phyloP scores from a whole-genome alignment of 2,888 invertebrate species.

The Caenorhabditis sinica region DNA sequence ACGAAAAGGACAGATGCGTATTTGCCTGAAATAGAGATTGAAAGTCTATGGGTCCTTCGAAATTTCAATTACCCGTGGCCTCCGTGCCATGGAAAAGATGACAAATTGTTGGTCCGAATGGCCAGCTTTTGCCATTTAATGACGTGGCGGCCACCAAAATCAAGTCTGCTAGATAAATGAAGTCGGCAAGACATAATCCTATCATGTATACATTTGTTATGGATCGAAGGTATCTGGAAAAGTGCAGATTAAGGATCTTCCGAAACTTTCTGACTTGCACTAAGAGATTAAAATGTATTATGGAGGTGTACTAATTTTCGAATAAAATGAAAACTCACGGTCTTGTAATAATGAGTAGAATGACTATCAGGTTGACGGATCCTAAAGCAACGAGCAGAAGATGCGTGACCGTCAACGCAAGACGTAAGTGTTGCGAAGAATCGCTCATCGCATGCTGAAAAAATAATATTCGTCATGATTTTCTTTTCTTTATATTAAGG shows the following conservation, averaged over 20 bases:
- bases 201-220: conserved; percentile 83
- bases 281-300: background rate
- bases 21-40: conserved; percentile 75
- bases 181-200: conserved; percentile 82
- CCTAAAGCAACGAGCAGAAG: conserved; percentile 80
- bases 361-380: conserved; percentile 80
- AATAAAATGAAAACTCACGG: conserved; percentile 66
- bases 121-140: conserved; percentile 82
- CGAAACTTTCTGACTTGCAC: background rate
- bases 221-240: conserved; percentile 80
- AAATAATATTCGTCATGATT: conserved; percentile 28
- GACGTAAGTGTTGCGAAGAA: conserved; percentile 73
- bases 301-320: too few relatives aligned
- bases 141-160: conserved; percentile 82
- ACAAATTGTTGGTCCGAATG: conserved; percentile 80
- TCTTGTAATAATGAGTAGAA: conserved; percentile 77
- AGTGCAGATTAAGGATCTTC: background rate
- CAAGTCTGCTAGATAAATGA: conserved; percentile 81
- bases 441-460: conserved; percentile 76
- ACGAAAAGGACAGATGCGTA: conserved; percentile 82
- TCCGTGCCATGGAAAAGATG: conserved; percentile 82
- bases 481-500: conserved; percentile 16
- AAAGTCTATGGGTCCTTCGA: background rate
- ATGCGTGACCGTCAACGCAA: conserved; percentile 80
- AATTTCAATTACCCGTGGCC: conserved; percentile 77